Base-by-base conservation (phyloP, 2,797 vertebrate species). In the Cirrhinus molitorella region DNA sequence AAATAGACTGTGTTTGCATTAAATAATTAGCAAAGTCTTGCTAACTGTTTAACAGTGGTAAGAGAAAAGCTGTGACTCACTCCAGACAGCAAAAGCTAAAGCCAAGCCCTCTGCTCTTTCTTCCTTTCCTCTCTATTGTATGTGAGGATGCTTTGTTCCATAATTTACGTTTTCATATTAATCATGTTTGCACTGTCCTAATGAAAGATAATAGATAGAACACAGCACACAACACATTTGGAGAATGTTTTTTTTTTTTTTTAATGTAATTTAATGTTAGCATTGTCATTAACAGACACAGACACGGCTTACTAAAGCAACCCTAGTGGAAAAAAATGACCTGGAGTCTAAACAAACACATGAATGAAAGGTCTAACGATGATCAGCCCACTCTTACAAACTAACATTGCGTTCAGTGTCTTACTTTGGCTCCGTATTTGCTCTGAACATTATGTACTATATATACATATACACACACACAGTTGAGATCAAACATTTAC, bases 11-110 rank as follows among this genome's bases (percentile, higher is more conserved):
- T 85, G 87, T 86, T 86, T 90, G 85, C 90, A 92, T 93, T 93
- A 91, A 94, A 92, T 90, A 92, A 94, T 94, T 93, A 94, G 91
- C 53, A 83, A 76, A 68, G 88, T 87, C 85, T 83, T 79, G 67
- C 89, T 92, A 92, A 92, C 86, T 90, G 83, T 76, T 83, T 84
- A 70, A 86, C 85, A 86, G 86, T 81, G 79, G 89, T 84, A 80
- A 75, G 28, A 88, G 74, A 82, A 84, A 83, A 87, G 80, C 85
- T 86, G 75, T 89, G 84, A 31, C 61, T 78, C 89, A 84, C 65
- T 84, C 63, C 85, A 88, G 85, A 89, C 83, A 88, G 87, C 87
- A 87, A 90, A 92, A 86, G 78, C 68, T 78, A 86, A 45, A 43
- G 61, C 31, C 79, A 51, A 79, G 23, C 31, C 65, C 57, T 63